These are phyloP conservation scores for Erebia aethiops DNA, from an alignment of 2,888 invertebrate species.

Conservation along the genomic window DNA sequence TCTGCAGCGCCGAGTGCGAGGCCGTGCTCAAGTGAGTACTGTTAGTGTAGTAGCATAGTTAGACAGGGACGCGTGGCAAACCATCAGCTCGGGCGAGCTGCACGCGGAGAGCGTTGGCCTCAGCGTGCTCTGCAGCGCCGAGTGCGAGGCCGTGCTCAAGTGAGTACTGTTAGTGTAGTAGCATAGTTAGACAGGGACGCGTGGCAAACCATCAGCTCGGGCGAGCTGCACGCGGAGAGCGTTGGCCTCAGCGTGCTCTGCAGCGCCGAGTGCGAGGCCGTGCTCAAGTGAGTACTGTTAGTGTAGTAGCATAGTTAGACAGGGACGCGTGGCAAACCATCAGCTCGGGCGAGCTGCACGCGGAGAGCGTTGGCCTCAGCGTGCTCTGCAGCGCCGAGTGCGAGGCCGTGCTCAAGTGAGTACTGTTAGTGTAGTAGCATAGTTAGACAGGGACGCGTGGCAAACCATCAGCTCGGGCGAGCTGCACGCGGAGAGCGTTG, in stretches of 20 bases:
- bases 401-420: too few relatives aligned
- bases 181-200: slow-evolving; percentile 37
- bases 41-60: too few relatives aligned
- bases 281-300: slow-evolving; percentile 55
- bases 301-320: slow-evolving; percentile 24
- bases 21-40: slow-evolving; percentile 62
- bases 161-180: slow-evolving; percentile 42
- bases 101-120: slow-evolving; percentile 55
- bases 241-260: slow-evolving; percentile 63
- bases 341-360: slow-evolving; percentile 56
- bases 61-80: slow-evolving; percentile 52
- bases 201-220: slow-evolving; percentile 60
- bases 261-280: slow-evolving; percentile 50
- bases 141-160: too few relatives aligned
- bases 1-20: slow-evolving; percentile 55
- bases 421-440: not conserved
- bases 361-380: slow-evolving; percentile 60
- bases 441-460: slow-evolving; percentile 50
- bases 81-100: slow-evolving; percentile 60
- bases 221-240: slow-evolving; percentile 57
- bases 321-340: slow-evolving; percentile 54
- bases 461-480: slow-evolving; percentile 59
- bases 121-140: slow-evolving; percentile 58
- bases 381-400: slow-evolving; percentile 57
- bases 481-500: slow-evolving; percentile 56